phyloP scores from a whole-genome alignment of 2,113 vertebrate species.

The Rhizomys pruinosus region DNA sequence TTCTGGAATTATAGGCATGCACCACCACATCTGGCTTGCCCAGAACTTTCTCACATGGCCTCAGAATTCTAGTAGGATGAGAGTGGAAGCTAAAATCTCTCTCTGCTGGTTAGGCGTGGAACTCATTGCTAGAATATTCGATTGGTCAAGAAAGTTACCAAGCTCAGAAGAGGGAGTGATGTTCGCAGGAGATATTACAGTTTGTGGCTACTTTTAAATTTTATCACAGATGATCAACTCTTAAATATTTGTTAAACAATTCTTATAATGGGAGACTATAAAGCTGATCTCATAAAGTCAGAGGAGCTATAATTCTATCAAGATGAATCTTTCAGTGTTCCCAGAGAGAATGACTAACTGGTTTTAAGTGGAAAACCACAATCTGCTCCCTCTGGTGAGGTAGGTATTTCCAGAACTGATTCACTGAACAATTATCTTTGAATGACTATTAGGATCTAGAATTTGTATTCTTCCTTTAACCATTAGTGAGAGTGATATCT shows the following conservation, averaged over 20 bases:
- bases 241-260: background rate
- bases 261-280: background rate
- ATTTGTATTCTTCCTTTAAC: constrained; percentile 44
- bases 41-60: background rate
- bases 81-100: background rate
- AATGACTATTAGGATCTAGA: constrained; percentile 22
- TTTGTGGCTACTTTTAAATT: constrained; percentile 36
- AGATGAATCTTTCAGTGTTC: background rate
- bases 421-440: constrained; percentile 41
- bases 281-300: background rate
- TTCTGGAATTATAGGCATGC: background rate
- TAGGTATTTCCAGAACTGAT: constrained; percentile 46
- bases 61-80: background rate
- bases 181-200: background rate
- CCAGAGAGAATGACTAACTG: constrained; percentile 1
- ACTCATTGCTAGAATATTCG: background rate
- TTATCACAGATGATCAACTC: background rate
- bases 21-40: background rate
- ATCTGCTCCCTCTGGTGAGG: background rate
- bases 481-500: background rate
- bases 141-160: background rate
- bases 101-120: background rate
- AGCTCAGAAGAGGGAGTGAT: background rate
- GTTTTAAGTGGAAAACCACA: constrained; percentile 15
- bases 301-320: constrained; percentile 8